These are phyloP conservation scores for Drosophila nr. perissopoda DNA, from an alignment of 2,888 invertebrate genomes.

Conservation along the genomic window DNA sequence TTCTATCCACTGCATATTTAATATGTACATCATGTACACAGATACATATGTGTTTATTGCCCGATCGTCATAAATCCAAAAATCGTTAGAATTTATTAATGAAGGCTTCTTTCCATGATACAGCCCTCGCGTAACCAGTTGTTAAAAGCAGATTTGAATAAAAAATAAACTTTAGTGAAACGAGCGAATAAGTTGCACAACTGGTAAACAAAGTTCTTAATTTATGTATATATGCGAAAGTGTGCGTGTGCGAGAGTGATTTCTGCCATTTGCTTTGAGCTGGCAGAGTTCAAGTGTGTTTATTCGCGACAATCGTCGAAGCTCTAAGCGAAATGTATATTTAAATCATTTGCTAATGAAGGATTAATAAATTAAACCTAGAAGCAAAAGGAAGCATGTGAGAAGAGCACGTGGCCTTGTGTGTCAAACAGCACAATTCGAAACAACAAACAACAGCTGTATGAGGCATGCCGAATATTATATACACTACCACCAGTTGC, in stretches of 20 bases:
- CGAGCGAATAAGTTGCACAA: constrained; percentile 26
- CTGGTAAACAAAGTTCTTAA: constrained; percentile 41
- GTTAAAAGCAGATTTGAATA: constrained; percentile 14
- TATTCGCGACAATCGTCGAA: constrained; percentile 5
- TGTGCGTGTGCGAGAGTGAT: neutral
- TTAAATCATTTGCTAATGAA: constrained; percentile 19
- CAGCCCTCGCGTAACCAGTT: constrained; percentile 21
- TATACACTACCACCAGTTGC: neutral
- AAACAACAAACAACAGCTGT: constrained; percentile 1
- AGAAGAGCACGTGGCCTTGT: constrained; percentile 34
- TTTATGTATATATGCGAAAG: constrained; percentile 21
- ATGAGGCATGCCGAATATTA: neutral
- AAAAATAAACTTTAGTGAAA: constrained; percentile 19
- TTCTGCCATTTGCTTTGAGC: constrained; percentile 9
- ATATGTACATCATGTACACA: neutral
- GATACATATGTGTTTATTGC: neutral
- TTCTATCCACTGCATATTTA: neutral
- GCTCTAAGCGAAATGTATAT: constrained; percentile 10
- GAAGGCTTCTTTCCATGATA: neutral
- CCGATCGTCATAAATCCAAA: neutral
- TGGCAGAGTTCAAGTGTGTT: constrained; percentile 42
- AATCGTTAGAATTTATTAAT: neutral
- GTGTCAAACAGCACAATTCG: constrained; percentile 13
- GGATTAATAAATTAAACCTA: constrained; percentile 18
- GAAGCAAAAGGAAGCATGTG: constrained; percentile 9